A percentile compares a stretch with the other conserved stretches of the same genome.
Evolutionary conservation across 2,797 vertebrate genomes (phyloP).

Genomic region (Onychomys leucogaster): DNA sequence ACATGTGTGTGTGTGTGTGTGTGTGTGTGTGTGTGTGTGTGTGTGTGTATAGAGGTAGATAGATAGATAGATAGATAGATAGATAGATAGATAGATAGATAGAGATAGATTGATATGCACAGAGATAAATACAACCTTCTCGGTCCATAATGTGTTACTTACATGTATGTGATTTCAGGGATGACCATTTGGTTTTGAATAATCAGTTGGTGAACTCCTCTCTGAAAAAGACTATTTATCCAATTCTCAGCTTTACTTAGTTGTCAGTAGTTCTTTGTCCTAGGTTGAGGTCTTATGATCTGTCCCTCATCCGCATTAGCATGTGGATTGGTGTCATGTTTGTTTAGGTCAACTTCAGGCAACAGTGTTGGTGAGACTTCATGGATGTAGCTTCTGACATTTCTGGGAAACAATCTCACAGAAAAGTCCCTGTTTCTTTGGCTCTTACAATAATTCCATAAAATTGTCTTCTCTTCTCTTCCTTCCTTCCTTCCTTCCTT

Average conservation of each 20-base stretch:
- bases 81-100: neutral
- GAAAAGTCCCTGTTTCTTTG: neutral
- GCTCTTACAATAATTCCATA: neutral
- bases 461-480: neutral
- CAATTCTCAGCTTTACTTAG: neutral
- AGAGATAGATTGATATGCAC: neutral
- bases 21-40: too few relatives aligned
- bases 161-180: too few relatives aligned
- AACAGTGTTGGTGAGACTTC: neutral
- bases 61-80: neutral
- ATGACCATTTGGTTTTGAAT: too few relatives aligned
- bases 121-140: neutral
- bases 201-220: too few relatives aligned
- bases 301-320: neutral
- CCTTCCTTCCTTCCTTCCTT: too few relatives aligned
- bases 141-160: too few relatives aligned
- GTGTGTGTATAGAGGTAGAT: too few relatives aligned
- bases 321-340: neutral
- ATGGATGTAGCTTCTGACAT: neutral
- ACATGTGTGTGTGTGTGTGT: too few relatives aligned
- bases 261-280: neutral
- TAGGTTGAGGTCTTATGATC: neutral
- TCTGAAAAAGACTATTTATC: too few relatives aligned
- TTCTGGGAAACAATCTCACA: neutral
- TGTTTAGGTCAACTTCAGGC: too few relatives aligned